Evolutionary conservation across 2,888 invertebrate genomes (phyloP).

Genomic region (Dermolepida albohirtum): DNA sequence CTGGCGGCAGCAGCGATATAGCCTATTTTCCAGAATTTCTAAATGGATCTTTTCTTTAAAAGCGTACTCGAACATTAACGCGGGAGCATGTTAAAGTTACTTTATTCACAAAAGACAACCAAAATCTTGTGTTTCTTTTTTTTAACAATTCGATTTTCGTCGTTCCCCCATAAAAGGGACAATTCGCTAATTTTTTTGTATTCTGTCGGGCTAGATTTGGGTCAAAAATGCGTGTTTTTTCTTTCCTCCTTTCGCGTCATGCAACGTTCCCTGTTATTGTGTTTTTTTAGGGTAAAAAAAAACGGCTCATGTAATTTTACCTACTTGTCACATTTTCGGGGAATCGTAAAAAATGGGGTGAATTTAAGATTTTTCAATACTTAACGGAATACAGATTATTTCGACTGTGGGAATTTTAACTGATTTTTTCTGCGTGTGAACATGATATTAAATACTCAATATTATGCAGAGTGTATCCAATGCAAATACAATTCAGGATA

Average conservation of each 20-base stretch:
- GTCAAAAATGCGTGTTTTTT: constrained; percentile 41
- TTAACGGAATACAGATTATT: constrained; percentile 25
- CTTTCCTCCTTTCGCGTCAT: constrained; percentile 16
- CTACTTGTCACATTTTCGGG: constrained; percentile 38
- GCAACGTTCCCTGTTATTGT: constrained; percentile 3
- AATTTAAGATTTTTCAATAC: constrained; percentile 34
- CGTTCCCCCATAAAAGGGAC: constrained; percentile 1
- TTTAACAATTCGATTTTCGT: constrained; percentile 7
- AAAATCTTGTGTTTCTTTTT: not conserved
- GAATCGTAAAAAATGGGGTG: constrained; percentile 28
- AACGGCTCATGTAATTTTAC: constrained; percentile 33
- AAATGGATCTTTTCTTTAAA: constrained; percentile 15
- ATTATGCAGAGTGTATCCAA: no score
- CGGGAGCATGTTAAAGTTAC: not conserved
- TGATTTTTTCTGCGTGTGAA: constrained; percentile 26
- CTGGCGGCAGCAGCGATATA: constrained; percentile 1
- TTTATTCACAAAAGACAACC: constrained; percentile 5
- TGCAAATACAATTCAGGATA: no score
- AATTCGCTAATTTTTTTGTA: constrained; percentile 27
- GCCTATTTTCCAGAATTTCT: constrained; percentile 37
- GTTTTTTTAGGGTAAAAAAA: constrained; percentile 36
- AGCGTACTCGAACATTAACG: not conserved
- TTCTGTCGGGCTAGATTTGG: constrained; percentile 31
- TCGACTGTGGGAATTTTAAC: constrained; percentile 38
- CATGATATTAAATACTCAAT: no score